These are phyloP conservation scores for Lycocerus yunnanus DNA, from an alignment of 2,888 invertebrate genomes.

Conservation along the genomic window DNA sequence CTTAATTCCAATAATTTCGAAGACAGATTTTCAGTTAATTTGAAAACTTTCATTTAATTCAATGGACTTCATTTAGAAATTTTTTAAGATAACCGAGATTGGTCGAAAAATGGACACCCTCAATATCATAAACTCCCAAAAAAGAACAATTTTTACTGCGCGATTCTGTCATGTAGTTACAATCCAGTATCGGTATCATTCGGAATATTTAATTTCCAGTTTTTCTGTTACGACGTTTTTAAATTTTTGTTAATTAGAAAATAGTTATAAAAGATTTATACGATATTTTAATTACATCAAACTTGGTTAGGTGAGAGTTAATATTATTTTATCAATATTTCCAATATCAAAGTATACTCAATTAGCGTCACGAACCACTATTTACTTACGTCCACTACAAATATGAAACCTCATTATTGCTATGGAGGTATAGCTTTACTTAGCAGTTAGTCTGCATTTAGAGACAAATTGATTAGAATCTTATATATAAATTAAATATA, in stretches of 20 bases:
- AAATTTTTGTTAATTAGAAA: background rate
- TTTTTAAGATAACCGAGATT: too few relatives aligned
- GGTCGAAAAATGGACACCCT: too few relatives aligned
- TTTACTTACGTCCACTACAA: conserved; percentile 47
- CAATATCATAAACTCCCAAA: background rate
- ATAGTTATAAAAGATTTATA: background rate
- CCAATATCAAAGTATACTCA: conserved; percentile 44
- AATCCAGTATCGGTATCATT: background rate
- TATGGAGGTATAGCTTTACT: conserved; percentile 22
- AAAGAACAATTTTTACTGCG: background rate
- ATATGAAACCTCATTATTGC: conserved; percentile 45
- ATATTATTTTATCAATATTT: conserved; percentile 47
- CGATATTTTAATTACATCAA: background rate
- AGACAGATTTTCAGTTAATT: too few relatives aligned
- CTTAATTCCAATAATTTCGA: too few relatives aligned
- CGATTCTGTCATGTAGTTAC: too few relatives aligned
- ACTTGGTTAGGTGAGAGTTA: conserved; percentile 18
- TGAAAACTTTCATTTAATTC: too few relatives aligned
- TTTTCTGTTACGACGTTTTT: background rate
- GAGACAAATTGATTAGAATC: conserved; percentile 1
- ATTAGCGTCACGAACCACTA: conserved; percentile 48
- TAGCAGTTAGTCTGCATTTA: conserved; percentile 5
- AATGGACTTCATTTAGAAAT: too few relatives aligned
- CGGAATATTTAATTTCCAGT: background rate
- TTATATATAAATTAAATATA: background rate